Evolutionary conservation across 2,888 invertebrate genomes (phyloP).

Genomic region (Drosophila meridiana): DNA sequence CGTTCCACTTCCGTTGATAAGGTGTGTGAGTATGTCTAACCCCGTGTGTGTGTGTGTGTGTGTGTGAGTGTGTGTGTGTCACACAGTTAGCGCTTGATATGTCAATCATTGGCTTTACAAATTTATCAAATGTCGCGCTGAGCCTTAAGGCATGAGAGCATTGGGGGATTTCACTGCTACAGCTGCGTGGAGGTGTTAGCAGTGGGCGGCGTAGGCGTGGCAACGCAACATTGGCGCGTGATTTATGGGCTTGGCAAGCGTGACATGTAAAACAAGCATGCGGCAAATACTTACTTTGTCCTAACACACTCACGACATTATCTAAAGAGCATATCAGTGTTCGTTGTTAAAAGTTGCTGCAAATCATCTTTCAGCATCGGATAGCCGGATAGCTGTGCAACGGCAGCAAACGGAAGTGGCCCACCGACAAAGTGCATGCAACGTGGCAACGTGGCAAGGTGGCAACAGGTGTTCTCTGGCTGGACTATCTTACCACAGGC

Average conservation of each 20-base stretch:
- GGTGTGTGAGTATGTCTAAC: neutral
- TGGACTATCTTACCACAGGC: constrained; percentile 8
- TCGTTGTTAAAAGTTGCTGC: constrained; percentile 45
- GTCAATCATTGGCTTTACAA: constrained; percentile 63
- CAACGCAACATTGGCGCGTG: constrained; percentile 46
- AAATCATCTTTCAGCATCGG: constrained; percentile 59
- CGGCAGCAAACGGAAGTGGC: constrained; percentile 42
- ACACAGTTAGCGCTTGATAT: constrained; percentile 44
- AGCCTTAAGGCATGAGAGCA: constrained; percentile 36
- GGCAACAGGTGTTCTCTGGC: constrained; percentile 66
- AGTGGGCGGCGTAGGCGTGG: neutral
- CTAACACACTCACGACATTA: constrained; percentile 36
- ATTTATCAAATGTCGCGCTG: constrained; percentile 38
- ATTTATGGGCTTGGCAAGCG: constrained; percentile 58
- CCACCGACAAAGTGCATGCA: constrained; percentile 46
- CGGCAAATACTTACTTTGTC: constrained; percentile 14
- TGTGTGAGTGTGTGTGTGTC: constrained; percentile 24
- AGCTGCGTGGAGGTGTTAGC: neutral
- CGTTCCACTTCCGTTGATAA: constrained; percentile 67
- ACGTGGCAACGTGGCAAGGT: constrained; percentile 32
- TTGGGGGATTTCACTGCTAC: constrained; percentile 32
- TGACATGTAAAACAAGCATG: constrained; percentile 40
- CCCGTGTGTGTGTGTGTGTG: neutral
- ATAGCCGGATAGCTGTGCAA: neutral
- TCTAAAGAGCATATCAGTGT: constrained; percentile 76